Percentiles rank a stretch among this genome's conserved stretches.
Evolutionary conservation across 2,113 vertebrate genomes (phyloP).

Genomic region (Ochotona curzoniae): DNA sequence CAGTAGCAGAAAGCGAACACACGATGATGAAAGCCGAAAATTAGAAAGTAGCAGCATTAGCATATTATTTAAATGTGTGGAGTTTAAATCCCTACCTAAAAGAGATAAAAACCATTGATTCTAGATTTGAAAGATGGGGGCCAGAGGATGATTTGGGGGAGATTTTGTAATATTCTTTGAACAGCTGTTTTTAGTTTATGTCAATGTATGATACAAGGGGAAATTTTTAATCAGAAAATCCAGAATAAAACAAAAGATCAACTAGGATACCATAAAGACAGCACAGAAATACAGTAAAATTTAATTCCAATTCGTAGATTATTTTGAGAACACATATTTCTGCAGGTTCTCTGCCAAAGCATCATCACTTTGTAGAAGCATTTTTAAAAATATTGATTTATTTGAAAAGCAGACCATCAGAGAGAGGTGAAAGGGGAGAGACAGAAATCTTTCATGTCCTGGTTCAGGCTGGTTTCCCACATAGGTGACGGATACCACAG

Average conservation of each 20-base stretch:
- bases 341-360: not conserved
- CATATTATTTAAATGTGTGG: slow-evolving; percentile 16
- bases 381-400: not conserved
- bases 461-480: too few species aligned
- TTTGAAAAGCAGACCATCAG: too few species aligned
- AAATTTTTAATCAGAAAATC: slow-evolving; percentile 9
- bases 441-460: too few species aligned
- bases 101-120: not conserved
- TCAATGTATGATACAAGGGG: not conserved
- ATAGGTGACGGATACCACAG: too few species aligned
- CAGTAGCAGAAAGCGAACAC: not conserved
- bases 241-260: not conserved
- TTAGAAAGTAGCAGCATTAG: not conserved
- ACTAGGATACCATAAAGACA: not conserved
- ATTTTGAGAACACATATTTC: not conserved
- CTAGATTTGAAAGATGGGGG: not conserved
- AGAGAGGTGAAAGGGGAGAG: too few species aligned
- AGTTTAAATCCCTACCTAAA: not conserved
- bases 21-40: not conserved
- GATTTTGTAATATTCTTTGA: not conserved
- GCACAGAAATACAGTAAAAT: not conserved
- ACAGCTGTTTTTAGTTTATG: slow-evolving; percentile 21
- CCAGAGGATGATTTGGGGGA: not conserved
- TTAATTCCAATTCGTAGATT: not conserved
- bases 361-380: not conserved